Base-by-base conservation (phyloP, 2,113 vertebrate species). In the Aptenodytes forsteri region DNA sequence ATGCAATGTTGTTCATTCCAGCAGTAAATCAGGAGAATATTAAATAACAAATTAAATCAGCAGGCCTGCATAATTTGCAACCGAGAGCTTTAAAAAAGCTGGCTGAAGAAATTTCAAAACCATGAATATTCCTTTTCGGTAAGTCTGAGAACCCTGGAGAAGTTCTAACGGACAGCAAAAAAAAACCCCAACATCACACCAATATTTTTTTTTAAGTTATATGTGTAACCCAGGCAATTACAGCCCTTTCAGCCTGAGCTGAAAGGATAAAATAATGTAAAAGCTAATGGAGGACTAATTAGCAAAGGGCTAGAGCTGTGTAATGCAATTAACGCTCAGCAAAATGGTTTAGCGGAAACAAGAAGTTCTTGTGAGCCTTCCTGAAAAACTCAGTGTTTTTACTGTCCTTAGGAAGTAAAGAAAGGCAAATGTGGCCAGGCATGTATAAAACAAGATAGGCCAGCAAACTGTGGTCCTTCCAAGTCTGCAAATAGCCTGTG, bases 201-300 rank as follows among this genome's bases (percentile, higher is more conserved):
- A 27, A 13, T 40, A 2, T 44, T 52, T 40, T 40, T 22, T 64
- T 78, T 71, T 69, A 36, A 80, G 47, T 64, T 73, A 16, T 55
- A 34, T 64, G 14, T 34, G 30, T 83, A 85, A 65, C 25, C 17
- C 65, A 62, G 49, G 46, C 36, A 72, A 82, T 64, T 86, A 52
- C 54, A 93, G 13, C 8, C 54, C 34, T 79, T 75, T 82, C 20
- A 89, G 34, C 15, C 44, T 40, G 6, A 65, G 22, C 13, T 73
- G 56, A 79, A 85, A 83, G 66, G 23, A 89, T 34, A 87, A 94
- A 93, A 79, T 50, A 78, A 82, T 56, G 21, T 67, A 77, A 93
- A 87, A 95, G 49, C 62, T 85, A 72, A 93, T 46, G 54, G 62
- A 83, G 46, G 25, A 70, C 38, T 88, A 44, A 77, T 71, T 67